These are phyloP conservation scores for Cosmia pyralina DNA, from an alignment of 2,888 invertebrate species.

Conservation along the genomic window DNA sequence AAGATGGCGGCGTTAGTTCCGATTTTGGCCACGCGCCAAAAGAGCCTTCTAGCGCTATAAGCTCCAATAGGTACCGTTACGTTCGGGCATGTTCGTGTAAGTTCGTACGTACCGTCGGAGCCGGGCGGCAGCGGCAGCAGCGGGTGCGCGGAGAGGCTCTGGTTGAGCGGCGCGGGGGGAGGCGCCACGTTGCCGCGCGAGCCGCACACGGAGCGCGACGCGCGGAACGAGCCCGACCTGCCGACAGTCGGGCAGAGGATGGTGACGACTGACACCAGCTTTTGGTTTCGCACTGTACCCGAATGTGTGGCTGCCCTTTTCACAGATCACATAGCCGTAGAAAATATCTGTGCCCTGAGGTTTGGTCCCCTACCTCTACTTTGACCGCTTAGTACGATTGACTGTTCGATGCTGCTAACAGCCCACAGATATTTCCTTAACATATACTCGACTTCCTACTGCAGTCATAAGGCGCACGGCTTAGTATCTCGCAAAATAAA, in stretches of 20 bases:
- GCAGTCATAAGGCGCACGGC: too few species aligned
- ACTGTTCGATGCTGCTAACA: neutral
- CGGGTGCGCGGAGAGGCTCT: constrained; percentile 97
- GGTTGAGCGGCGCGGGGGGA: constrained; percentile 90
- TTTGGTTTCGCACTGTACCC: constrained; percentile 75
- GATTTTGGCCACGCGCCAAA: constrained; percentile 3
- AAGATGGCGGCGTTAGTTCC: neutral
- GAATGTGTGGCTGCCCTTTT: constrained; percentile 57
- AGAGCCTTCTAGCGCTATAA: constrained; percentile 3
- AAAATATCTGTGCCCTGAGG: constrained; percentile 46
- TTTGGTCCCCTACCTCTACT: neutral
- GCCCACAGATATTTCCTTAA: constrained; percentile 46
- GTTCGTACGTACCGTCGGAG: constrained; percentile 88
- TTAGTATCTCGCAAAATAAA: too few species aligned
- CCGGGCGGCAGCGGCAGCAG: constrained; percentile 96
- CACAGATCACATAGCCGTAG: constrained; percentile 29
- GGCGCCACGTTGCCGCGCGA: constrained; percentile 94
- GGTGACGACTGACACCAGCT: constrained; percentile 82
- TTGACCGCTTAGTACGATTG: neutral
- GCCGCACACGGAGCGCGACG: constrained; percentile 93
- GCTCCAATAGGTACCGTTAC: neutral
- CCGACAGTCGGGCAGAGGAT: constrained; percentile 90
- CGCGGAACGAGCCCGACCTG: constrained; percentile 99
- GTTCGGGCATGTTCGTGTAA: constrained; percentile 7
- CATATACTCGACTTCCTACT: constrained; percentile 40